These are phyloP conservation scores for Holocentrus rufus DNA, from an alignment of 2,797 vertebrate genomes.

Conservation along the genomic window DNA sequence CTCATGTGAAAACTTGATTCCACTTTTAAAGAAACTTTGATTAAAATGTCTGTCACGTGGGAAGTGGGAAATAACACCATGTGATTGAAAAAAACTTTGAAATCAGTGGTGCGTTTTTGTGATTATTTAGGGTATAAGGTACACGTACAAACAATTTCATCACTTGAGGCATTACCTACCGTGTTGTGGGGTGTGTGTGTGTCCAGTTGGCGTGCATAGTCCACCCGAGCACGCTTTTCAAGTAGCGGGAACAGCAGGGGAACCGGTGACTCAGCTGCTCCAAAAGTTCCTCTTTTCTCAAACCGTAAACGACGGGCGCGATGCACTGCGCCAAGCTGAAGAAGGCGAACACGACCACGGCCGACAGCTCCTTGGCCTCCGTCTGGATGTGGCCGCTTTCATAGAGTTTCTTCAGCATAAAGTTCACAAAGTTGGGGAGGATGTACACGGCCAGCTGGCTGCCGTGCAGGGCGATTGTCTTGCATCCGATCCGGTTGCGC, in stretches of 20 bases:
- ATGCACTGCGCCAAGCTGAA: constrained; percentile 85
- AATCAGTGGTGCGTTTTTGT: too few relatives aligned
- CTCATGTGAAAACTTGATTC: too few relatives aligned
- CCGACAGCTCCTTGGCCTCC: constrained; percentile 71
- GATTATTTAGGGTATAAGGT: too few relatives aligned
- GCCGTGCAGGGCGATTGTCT: constrained; percentile 81
- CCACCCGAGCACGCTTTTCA: constrained; percentile 78
- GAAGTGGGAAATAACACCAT: too few relatives aligned
- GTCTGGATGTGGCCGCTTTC: fast-evolving
- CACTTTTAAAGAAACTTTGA: too few relatives aligned
- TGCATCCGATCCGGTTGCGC: constrained; percentile 77
- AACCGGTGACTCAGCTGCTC: constrained; percentile 74
- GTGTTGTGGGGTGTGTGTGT: constrained; percentile 16
- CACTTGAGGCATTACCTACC: constrained; percentile 62
- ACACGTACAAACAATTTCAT: background rate
- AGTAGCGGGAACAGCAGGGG: constrained; percentile 69
- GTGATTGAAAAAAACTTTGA: too few relatives aligned
- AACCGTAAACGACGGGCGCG: constrained; percentile 81
- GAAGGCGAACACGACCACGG: constrained; percentile 77
- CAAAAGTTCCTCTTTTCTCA: constrained; percentile 84
- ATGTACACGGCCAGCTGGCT: constrained; percentile 81
- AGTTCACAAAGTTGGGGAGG: constrained; percentile 82
- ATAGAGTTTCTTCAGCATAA: constrained; percentile 53
- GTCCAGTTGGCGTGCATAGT: constrained; percentile 62
- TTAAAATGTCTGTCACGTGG: too few relatives aligned